Percentiles rank a stretch among this genome's conserved stretches.
Evolutionary conservation across 2,888 invertebrate species (phyloP).

Genomic region (Luperina testacea): DNA sequence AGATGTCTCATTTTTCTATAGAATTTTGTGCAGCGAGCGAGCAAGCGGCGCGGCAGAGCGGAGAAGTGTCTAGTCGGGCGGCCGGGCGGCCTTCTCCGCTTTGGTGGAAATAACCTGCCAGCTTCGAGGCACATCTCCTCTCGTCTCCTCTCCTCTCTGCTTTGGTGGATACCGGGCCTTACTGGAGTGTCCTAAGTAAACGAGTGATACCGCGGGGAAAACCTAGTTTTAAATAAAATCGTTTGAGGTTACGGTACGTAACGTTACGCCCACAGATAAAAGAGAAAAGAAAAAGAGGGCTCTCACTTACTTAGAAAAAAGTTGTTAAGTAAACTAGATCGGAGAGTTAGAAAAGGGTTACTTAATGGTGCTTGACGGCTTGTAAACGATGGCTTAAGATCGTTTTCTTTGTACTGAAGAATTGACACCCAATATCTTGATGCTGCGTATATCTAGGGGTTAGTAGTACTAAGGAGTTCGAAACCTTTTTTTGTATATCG

Average conservation of each 20-base stretch:
- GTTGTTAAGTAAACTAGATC: constrained; percentile 9
- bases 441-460: neutral
- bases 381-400: constrained; percentile 2
- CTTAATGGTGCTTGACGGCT: constrained; percentile 13
- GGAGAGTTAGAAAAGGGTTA: constrained; percentile 21
- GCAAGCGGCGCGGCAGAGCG: too few species aligned
- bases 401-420: constrained; percentile 11
- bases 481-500: constrained; percentile 10
- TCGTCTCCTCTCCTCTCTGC: too few species aligned
- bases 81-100: too few species aligned
- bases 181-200: neutral
- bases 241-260: neutral
- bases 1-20: too few species aligned
- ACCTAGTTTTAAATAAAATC: neutral
- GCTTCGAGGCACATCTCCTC: too few species aligned
- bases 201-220: neutral
- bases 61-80: too few species aligned
- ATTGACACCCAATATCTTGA: constrained; percentile 30
- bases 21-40: too few species aligned
- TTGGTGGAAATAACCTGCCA: too few species aligned
- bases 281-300: neutral
- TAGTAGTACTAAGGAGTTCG: neutral
- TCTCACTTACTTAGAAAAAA: neutral
- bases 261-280: neutral
- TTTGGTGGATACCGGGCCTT: too few species aligned